Evolutionary conservation across 64 coral and sea anemone species (phyloP).

Genomic region (Montipora sp.): DNA sequence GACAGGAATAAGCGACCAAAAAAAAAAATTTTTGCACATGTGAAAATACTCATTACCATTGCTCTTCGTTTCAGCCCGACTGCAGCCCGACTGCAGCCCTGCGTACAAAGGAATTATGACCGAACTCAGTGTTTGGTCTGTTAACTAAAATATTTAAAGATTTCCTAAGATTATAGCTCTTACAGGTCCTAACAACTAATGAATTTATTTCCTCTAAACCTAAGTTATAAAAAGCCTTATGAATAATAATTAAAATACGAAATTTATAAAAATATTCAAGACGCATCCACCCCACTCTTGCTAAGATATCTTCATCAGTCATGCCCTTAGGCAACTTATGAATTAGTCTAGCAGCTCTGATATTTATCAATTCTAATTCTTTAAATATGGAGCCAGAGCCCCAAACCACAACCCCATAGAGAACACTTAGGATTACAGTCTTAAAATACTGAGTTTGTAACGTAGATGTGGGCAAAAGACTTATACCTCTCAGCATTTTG

Average conservation of each 20-base stretch:
- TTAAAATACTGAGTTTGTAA: neutral
- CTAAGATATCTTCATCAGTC: neutral
- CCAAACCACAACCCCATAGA: slow-evolving; percentile 8
- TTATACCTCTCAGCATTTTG: neutral
- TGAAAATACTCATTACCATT: too few relatives aligned
- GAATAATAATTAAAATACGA: neutral
- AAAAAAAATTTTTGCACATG: too few relatives aligned
- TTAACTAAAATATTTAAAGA: neutral
- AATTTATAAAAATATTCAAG: slow-evolving; percentile 18
- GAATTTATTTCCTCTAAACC: neutral
- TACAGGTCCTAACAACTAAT: neutral
- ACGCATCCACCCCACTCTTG: neutral
- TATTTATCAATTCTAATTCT: neutral
- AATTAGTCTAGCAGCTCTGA: neutral
- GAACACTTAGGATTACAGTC: neutral
- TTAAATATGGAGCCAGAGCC: neutral
- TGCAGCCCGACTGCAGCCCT: too few relatives aligned
- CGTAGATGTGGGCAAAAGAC: neutral
- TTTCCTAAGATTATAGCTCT: neutral
- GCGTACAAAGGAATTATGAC: neutral
- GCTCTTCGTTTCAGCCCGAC: too few relatives aligned
- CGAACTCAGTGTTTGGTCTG: neutral
- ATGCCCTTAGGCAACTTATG: neutral
- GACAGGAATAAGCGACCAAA: too few relatives aligned
- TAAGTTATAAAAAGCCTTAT: neutral